Evolutionary conservation across 2,797 vertebrate genomes (phyloP), one percentile per base, ranked within the genome.

Genomic region (Melanogrammus aeglefinus): DNA sequence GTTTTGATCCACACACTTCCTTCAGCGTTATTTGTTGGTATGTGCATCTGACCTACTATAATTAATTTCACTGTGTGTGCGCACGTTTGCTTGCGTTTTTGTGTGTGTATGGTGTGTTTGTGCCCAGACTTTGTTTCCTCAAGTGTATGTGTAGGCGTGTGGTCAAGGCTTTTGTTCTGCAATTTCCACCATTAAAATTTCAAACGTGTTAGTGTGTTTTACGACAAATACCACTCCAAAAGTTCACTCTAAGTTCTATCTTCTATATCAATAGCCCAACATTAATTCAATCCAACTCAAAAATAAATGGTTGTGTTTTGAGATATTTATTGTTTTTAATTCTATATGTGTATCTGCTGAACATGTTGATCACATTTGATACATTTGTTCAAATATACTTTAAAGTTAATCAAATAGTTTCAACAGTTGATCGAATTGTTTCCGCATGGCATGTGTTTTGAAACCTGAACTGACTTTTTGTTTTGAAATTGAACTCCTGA

Each of bases 1-100:
- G 83, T 83, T 90, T 88, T 79, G 66, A 66, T 51, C 44, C 18
- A 51, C 51, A 38, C 33, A 38, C 21, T 24, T 82, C 73, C 80
- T 78, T 39, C 39, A 35, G 16, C 38, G 27, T 29, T 77, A 24
- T 72, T 13, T 74, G 77, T 78, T 72, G 16, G 31, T 74, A 47
- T 63, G 71, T 63, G 77, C 29, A n/a, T 74, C 9, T 66, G n/a
- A 72, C 7, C 4, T 38, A 73, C 29, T 73, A 33, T 21, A 73
- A 73, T 18, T 38, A 16, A 38, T 7, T 35, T 73, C 35, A 73
- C 41, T 35, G 29, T 51, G 4, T 78, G 71, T 72, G 9, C 84
- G 77, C 79, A 76, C 18, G n/a, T 63, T n/a, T 24, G 70, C n/a
- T 24, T 51, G 6, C 76, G 71, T 72, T 8, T 44, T 79, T 77